phyloP scores from a whole-genome alignment of 2,797 vertebrate genomes.

The Pristis pectinata region DNA sequence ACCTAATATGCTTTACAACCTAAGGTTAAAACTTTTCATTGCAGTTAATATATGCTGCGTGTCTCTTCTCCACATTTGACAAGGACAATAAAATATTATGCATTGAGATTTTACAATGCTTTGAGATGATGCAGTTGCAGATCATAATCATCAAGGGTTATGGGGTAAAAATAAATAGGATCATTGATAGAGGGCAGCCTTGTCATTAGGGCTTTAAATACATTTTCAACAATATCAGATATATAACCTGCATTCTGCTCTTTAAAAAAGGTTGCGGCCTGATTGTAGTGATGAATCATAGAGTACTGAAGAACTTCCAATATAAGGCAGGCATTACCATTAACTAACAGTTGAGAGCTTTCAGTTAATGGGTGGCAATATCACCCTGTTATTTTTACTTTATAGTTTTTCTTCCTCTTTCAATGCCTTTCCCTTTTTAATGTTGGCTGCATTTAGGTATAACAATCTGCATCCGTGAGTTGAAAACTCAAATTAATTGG shows the following conservation, averaged over 20 bases:
- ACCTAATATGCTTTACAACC: background rate
- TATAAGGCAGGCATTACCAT: background rate
- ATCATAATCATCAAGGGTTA: slow-evolving; percentile 22
- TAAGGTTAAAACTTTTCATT: background rate
- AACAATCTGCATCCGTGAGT: background rate
- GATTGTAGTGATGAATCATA: background rate
- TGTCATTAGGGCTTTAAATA: slow-evolving; percentile 11
- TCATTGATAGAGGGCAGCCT: background rate
- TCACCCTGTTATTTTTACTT: background rate
- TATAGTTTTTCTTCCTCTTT: background rate
- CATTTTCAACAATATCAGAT: slow-evolving; percentile 14
- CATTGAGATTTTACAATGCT: background rate
- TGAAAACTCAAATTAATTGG: slow-evolving; percentile 28
- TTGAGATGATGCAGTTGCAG: background rate
- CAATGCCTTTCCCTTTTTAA: background rate
- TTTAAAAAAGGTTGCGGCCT: background rate
- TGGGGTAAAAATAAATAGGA: background rate
- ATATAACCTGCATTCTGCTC: background rate
- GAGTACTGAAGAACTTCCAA: slow-evolving; percentile 14
- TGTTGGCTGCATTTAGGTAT: background rate
- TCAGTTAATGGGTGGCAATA: background rate
- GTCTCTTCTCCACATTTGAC: background rate
- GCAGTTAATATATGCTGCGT: background rate
- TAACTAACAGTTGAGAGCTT: background rate
- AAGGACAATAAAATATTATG: background rate